phyloP scores from a whole-genome alignment of 2,888 invertebrate genomes.

The Aporophyla lueneburgensis region DNA sequence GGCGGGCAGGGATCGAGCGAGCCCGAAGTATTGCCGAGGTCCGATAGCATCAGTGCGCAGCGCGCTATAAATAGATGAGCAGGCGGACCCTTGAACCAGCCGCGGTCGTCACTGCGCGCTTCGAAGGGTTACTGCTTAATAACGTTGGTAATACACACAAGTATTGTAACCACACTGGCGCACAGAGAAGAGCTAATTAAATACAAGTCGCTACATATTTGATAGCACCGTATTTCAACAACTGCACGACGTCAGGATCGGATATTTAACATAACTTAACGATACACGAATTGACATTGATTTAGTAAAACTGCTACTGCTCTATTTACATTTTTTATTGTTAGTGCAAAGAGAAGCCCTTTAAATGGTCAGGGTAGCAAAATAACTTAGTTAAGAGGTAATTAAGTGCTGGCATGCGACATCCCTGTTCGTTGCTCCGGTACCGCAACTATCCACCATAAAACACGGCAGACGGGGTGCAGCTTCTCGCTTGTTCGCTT shows the following conservation, averaged over 20 bases:
- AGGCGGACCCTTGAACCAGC: slow-evolving; percentile 89
- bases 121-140: slow-evolving; percentile 77
- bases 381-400: slow-evolving; percentile 44
- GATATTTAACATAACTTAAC: slow-evolving; percentile 2
- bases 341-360: slow-evolving; percentile 7
- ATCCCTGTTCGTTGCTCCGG: slow-evolving; percentile 74
- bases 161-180: slow-evolving; percentile 12
- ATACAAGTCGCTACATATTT: slow-evolving; percentile 22
- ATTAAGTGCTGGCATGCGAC: slow-evolving; percentile 56
- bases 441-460: slow-evolving; percentile 87
- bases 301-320: slow-evolving; percentile 27
- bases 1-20: slow-evolving; percentile 86
- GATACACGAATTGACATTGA: slow-evolving; percentile 27
- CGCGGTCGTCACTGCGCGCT: slow-evolving; percentile 82
- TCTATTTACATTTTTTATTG: slow-evolving; percentile 2
- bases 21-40: slow-evolving; percentile 79
- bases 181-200: slow-evolving; percentile 35
- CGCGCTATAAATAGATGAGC: slow-evolving; percentile 88
- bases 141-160: slow-evolving; percentile 55
- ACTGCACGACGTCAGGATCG: slow-evolving; percentile 1
- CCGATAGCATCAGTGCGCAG: slow-evolving; percentile 86
- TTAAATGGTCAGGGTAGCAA: slow-evolving; percentile 21
- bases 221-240: slow-evolving; percentile 4
- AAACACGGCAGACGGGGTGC: slow-evolving; percentile 83
- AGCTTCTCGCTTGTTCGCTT: slow-evolving; percentile 86